Evolutionary conservation across 2,888 invertebrate genomes (phyloP).

Genomic region (Periphyllus acericola): DNA sequence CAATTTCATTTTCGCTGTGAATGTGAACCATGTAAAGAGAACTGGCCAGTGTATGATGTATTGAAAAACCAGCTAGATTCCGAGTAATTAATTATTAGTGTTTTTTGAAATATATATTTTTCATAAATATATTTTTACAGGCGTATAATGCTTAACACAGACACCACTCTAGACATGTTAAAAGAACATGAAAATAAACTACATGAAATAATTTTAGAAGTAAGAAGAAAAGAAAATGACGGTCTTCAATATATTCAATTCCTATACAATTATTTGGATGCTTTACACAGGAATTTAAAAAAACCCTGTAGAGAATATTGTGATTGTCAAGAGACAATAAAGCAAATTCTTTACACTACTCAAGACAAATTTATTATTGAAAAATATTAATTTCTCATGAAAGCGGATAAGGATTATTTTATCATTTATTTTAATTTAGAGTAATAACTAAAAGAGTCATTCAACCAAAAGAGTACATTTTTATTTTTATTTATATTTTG

Average conservation of each 20-base stretch:
- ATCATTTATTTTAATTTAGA: not conserved
- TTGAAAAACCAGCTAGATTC: not conserved
- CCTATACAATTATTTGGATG: constrained; percentile 63
- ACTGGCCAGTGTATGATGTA: constrained; percentile 74
- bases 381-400: not conserved
- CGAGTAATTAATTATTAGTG: not conserved
- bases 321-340: constrained; percentile 65
- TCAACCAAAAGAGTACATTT: no score
- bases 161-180: not conserved
- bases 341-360: constrained; percentile 61
- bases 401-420: not conserved
- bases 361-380: constrained; percentile 27
- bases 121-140: not conserved
- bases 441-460: no score
- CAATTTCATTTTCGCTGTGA: constrained; percentile 85
- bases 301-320: constrained; percentile 65
- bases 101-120: not conserved
- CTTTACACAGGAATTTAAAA: constrained; percentile 63
- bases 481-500: no score
- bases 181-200: not conserved
- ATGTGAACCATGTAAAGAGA: constrained; percentile 78
- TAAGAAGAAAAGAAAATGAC: constrained; percentile 11
- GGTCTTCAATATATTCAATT: constrained; percentile 62
- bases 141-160: not conserved
- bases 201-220: constrained; percentile 9